These are phyloP conservation scores for Anomalospiza imberbis DNA, from an alignment of 2,797 vertebrate genomes.

Conservation along the genomic window DNA sequence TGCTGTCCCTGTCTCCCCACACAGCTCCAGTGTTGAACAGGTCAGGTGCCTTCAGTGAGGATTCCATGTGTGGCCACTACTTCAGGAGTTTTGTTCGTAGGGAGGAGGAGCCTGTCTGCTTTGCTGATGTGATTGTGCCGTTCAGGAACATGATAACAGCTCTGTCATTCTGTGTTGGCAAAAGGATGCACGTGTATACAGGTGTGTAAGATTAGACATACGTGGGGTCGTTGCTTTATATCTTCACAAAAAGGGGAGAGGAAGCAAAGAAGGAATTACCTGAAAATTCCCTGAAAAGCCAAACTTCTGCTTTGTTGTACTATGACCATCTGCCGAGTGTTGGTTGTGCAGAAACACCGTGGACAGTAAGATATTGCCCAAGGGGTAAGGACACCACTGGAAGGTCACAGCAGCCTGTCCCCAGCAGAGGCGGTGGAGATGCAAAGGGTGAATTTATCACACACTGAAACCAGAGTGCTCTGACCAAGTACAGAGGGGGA, in stretches of 20 bases:
- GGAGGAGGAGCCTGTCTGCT: background rate
- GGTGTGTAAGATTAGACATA: fast-evolving
- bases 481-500: fast-evolving
- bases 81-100: background rate
- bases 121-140: fast-evolving
- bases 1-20: background rate
- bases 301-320: background rate
- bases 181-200: background rate
- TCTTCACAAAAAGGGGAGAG: background rate
- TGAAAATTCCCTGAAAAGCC: background rate
- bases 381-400: fast-evolving
- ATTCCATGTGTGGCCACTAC: fast-evolving
- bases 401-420: background rate
- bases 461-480: fast-evolving
- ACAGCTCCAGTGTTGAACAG: fast-evolving
- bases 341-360: background rate
- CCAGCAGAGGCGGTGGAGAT: fast-evolving
- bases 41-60: background rate
- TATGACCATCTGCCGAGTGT: fast-evolving
- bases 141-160: fast-evolving
- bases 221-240: fast-evolving
- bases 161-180: background rate
- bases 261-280: background rate
- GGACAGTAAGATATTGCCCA: background rate
- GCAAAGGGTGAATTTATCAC: too few relatives aligned